Conservation (phyloP, 1,140 invertebrate species). For the Pseudomyrmex gracilis region DNA sequence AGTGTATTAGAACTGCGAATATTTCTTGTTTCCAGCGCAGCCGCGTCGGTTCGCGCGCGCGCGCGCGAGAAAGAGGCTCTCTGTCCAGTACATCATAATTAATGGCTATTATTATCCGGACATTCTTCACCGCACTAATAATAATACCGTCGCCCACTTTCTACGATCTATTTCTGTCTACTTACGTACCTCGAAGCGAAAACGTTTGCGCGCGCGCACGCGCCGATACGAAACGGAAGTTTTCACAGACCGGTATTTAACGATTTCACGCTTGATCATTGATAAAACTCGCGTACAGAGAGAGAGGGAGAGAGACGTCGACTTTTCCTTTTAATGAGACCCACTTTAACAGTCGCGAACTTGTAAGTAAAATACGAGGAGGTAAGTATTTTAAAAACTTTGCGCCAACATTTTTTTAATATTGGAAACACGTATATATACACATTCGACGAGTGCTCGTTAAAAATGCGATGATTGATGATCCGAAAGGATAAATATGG, state of each 20-base stretch:
- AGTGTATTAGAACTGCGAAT: neutral
- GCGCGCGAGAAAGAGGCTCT: constrained; percentile 3
- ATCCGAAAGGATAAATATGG: too few relatives aligned
- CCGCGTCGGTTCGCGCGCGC: neutral
- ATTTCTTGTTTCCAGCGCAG: neutral
- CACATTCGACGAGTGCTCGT: neutral
- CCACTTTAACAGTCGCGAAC: neutral
- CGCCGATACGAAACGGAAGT: constrained; percentile 20
- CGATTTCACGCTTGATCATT: constrained; percentile 45
- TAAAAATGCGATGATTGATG: too few relatives aligned
- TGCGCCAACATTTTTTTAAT: too few relatives aligned
- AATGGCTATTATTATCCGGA: constrained; percentile 62
- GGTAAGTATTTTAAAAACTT: too few relatives aligned
- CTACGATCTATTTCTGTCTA: constrained; percentile 60
- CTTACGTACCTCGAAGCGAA: constrained; percentile 43
- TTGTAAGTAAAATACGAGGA: neutral
- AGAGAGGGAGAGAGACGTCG: neutral
- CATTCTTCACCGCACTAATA: constrained; percentile 58
- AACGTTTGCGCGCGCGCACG: constrained; percentile 45
- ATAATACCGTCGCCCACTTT: constrained; percentile 60
- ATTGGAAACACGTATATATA: neutral
- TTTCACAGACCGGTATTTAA: constrained; percentile 26
- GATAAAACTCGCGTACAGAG: constrained; percentile 11
- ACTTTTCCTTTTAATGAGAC: neutral
- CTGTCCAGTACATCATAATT: constrained; percentile 53